phyloP scores from a whole-genome alignment of 64 coral and sea anemone genomes.

The Pocillopora verrucosa region DNA sequence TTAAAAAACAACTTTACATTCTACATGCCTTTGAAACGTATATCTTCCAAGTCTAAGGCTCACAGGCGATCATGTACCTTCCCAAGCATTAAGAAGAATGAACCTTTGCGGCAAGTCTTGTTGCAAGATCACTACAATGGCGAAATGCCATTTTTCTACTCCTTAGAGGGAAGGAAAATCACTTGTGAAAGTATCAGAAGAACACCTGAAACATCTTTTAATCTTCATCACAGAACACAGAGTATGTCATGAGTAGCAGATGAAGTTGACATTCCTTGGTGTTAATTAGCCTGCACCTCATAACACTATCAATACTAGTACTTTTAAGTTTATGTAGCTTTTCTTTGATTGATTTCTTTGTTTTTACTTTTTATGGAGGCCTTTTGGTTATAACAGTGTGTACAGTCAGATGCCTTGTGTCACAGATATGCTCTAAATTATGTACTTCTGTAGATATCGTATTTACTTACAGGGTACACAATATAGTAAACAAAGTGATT shows the following conservation, averaged over 20 bases:
- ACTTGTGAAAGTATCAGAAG: background rate
- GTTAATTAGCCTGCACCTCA: background rate
- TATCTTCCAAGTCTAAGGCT: background rate
- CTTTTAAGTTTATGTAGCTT: no score
- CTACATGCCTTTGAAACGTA: constrained; percentile 25
- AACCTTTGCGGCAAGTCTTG: constrained; percentile 4
- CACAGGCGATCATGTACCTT: constrained; percentile 27
- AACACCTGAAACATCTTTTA: background rate
- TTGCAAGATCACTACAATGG: constrained; percentile 18
- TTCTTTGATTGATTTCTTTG: no score
- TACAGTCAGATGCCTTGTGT: no score
- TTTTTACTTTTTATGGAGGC: no score
- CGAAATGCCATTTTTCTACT: constrained; percentile 12
- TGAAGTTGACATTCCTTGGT: background rate
- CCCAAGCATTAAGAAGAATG: constrained; percentile 14
- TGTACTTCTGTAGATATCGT: no score
- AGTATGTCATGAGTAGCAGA: background rate
- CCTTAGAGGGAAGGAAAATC: constrained; percentile 33
- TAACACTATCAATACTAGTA: no score
- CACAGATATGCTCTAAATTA: no score
- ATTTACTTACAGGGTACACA: no score
- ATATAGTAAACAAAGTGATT: no score
- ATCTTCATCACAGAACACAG: background rate
- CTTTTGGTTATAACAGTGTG: no score
- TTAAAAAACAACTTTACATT: constrained; percentile 49